Evolutionary conservation across 2,888 invertebrate genomes (phyloP).

Genomic region (Tetramorium bicarinatum): DNA sequence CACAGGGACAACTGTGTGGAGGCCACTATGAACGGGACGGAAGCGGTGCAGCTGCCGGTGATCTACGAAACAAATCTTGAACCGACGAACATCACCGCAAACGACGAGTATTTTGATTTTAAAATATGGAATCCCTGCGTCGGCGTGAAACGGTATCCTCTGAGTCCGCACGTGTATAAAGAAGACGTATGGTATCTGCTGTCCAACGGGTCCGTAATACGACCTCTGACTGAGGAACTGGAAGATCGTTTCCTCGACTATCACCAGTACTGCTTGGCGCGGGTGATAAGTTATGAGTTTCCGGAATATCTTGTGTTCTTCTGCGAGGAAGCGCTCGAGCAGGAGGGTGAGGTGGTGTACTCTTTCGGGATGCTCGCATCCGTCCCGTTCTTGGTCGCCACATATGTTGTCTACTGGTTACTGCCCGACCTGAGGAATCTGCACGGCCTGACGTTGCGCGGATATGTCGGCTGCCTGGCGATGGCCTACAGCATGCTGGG

Average conservation of each 20-base stretch:
- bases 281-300: background rate
- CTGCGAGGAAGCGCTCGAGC: slow-evolving; percentile 64
- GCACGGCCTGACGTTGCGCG: slow-evolving; percentile 81
- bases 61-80: slow-evolving; percentile 62
- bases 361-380: slow-evolving; percentile 77
- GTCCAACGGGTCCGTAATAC: slow-evolving; percentile 72
- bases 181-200: slow-evolving; percentile 72
- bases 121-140: slow-evolving; percentile 73
- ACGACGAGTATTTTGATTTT: slow-evolving; percentile 60
- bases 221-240: slow-evolving; percentile 16
- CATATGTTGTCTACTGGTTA: slow-evolving; percentile 80
- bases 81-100: slow-evolving; percentile 45
- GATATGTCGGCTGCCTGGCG: slow-evolving; percentile 78
- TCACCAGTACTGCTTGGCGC: slow-evolving; percentile 71
- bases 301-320: slow-evolving; percentile 60
- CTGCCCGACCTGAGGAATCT: slow-evolving; percentile 82
- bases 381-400: slow-evolving; percentile 79
- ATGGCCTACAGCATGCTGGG: slow-evolving; percentile 77
- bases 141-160: slow-evolving; percentile 53
- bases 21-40: slow-evolving; percentile 11
- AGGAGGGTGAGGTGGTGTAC: slow-evolving; percentile 5
- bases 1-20: slow-evolving; percentile 22
- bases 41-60: slow-evolving; percentile 56
- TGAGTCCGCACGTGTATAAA: slow-evolving; percentile 61
- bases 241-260: slow-evolving; percentile 46